Conservation (phyloP, 2,113 vertebrate species). For the Regulus satrapa region DNA sequence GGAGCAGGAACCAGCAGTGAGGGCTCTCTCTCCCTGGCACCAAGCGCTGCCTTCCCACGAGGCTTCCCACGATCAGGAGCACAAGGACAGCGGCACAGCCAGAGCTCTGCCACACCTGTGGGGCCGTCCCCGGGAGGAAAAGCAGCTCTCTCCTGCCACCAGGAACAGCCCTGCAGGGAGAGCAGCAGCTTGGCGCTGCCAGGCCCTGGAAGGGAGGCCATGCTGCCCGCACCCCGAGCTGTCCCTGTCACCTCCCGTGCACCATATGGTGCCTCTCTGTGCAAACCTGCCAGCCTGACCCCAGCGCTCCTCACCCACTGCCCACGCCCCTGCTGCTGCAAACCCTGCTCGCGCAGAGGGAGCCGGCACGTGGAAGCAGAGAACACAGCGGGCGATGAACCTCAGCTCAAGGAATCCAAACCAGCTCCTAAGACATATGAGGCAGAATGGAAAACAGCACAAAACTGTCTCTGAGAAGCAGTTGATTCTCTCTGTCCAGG, state of each 20-base stretch:
- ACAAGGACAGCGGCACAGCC: background rate
- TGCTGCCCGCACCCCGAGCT: rapidly evolving
- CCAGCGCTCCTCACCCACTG: background rate
- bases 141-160: background rate
- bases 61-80: background rate
- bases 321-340: background rate
- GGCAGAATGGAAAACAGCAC: background rate
- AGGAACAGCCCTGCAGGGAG: background rate
- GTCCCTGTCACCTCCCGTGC: background rate
- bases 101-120: background rate
- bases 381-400: background rate
- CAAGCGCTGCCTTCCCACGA: background rate
- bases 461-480: background rate
- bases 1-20: background rate
- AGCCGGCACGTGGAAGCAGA: background rate
- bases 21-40: background rate
- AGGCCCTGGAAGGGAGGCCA: background rate
- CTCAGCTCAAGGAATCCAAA: background rate
- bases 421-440: background rate
- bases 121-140: background rate
- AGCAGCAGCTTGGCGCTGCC: background rate
- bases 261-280: background rate
- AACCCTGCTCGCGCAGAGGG: background rate
- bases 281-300: background rate
- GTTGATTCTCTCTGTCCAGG: background rate